Percentiles rank a stretch among this genome's conserved stretches.
These are phyloP conservation scores for Podarcis siculus DNA, from an alignment of 2,797 vertebrate genomes.

Conservation along the genomic window DNA sequence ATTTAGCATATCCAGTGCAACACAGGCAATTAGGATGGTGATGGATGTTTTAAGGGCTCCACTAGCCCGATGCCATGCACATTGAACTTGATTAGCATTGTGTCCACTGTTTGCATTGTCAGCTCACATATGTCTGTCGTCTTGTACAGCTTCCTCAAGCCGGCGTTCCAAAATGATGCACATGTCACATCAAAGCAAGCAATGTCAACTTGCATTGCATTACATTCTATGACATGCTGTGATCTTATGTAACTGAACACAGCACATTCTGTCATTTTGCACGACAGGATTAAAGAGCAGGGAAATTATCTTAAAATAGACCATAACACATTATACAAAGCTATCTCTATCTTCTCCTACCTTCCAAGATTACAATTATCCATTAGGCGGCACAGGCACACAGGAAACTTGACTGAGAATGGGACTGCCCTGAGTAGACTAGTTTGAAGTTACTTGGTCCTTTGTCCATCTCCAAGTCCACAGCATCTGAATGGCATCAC, in stretches of 20 bases:
- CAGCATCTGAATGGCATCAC: no score
- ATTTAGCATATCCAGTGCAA: constrained; percentile 1
- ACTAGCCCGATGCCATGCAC: neutral
- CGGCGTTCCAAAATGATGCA: neutral
- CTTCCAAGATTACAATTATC: neutral
- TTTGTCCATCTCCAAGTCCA: neutral
- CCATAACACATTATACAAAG: constrained; percentile 3
- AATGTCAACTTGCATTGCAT: neutral
- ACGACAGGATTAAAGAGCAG: neutral
- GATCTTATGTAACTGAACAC: constrained; percentile 29
- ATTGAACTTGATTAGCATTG: neutral
- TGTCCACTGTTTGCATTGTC: neutral
- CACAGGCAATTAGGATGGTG: neutral
- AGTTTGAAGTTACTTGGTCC: neutral
- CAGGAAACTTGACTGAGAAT: neutral
- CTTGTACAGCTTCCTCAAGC: constrained; percentile 34
- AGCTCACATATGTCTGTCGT: neutral
- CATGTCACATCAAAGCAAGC: constrained; percentile 2
- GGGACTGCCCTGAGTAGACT: neutral
- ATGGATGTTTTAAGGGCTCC: neutral
- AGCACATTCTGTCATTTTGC: constrained; percentile 9
- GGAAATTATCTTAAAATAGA: constrained; percentile 9
- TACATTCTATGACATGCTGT: constrained; percentile 24
- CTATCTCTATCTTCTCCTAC: constrained; percentile 5
- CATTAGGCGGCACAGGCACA: neutral